Base-by-base conservation (phyloP, 2,888 invertebrate species). In the Thymelicus acteon region DNA sequence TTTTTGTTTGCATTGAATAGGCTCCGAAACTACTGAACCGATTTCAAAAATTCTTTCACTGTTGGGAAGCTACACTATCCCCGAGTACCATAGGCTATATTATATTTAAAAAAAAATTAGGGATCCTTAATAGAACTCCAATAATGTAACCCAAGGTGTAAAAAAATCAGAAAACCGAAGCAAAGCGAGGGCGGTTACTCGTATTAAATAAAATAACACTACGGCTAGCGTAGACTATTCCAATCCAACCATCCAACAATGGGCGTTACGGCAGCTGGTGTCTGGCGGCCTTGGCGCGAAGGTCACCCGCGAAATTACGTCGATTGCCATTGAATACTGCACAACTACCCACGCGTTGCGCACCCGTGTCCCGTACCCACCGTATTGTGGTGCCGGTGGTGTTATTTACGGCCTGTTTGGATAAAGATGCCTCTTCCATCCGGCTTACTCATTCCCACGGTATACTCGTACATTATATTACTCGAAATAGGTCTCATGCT, bases 221-320 rank as follows among this genome's bases (percentile, higher is more conserved):
- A 52, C 24, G 2, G 24, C 48, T 62, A 48, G 39, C 31, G 47
- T 31, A 31, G 48, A 48, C 8, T 19, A 19, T 19, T 48, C 31
- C 48, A 12, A 24, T 48, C 48, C 61, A 62, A 48, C 48, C n/a
- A 52, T 6, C 24, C 31, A 58, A 66, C 57, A 66, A 66, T 66
- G 60, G 37, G 48, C 24, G 61, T 2, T 7, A 19, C 19, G 49
- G 49, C 39, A 49, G 15, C 15, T 60, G 39, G 8, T 19, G 19
- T 15, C 49, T 15, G 60, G 12, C 49, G 67, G 39, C 67, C 67
- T 60, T 48, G 60, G 49, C 13, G 47, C 49, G 52, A 49, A 67
- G 60, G 67, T 49, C 49, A 52, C 44, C 49, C 49, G 67, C 49
- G 67, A 67, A 49, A 49, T 67, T 60, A 39, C 67, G 60, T 60